Evolutionary conservation across 2,797 vertebrate species (phyloP).

Genomic region (Oreonectes daqikongensis): DNA sequence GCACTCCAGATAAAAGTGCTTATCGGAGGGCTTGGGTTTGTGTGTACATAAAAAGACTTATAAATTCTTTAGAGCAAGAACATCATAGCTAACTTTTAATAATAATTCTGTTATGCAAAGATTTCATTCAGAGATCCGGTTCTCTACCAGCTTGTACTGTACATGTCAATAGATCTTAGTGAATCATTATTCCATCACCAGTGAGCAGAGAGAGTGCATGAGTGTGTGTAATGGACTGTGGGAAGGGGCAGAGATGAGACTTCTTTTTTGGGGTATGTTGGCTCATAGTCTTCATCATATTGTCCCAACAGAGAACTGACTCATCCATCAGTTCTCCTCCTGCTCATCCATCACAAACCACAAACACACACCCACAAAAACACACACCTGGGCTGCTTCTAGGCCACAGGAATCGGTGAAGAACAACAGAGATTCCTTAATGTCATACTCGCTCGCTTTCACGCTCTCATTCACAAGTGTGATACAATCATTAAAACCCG

Average conservation of each 20-base stretch:
- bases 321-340: conserved; percentile 84
- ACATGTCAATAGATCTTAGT: conserved; percentile 34
- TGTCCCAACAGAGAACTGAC: conserved; percentile 85
- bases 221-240: conserved; percentile 48
- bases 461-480: conserved; percentile 20
- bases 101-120: background rate
- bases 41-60: conserved; percentile 19
- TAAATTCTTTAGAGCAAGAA: background rate
- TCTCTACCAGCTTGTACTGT: conserved; percentile 8
- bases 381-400: conserved; percentile 55
- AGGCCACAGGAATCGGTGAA: conserved; percentile 72
- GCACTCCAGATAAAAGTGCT: conserved; percentile 85
- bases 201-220: conserved; percentile 30
- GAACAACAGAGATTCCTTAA: conserved; percentile 72
- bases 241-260: conserved; percentile 51
- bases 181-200: conserved; percentile 46
- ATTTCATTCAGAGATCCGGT: background rate
- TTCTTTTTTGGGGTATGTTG: conserved; percentile 79
- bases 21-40: conserved; percentile 77
- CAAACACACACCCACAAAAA: conserved; percentile 53
- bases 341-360: conserved; percentile 76
- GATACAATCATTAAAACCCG: conserved; percentile 37
- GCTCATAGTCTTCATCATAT: conserved; percentile 80
- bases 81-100: background rate
- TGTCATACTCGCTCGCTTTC: conserved; percentile 62